These are phyloP conservation scores for Dynastes maya DNA, from an alignment of 2,888 invertebrate genomes.

Conservation along the genomic window DNA sequence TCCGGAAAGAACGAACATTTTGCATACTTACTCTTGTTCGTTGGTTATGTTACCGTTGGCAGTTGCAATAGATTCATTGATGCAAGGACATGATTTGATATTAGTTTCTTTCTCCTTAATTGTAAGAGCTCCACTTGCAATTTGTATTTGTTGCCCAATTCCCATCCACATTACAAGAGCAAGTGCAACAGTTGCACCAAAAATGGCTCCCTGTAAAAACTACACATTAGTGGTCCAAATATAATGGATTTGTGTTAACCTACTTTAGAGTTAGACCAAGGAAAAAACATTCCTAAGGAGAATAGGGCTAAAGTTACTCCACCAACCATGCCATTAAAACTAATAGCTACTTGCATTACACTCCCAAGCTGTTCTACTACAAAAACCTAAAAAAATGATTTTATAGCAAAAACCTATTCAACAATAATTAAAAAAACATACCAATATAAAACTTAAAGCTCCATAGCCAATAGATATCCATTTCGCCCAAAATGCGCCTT, in stretches of 20 bases:
- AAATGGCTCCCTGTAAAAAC: constrained; percentile 76
- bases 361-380: constrained; percentile 90
- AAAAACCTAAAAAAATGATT: constrained; percentile 75
- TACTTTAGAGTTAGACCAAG: constrained; percentile 88
- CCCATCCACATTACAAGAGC: constrained; percentile 78
- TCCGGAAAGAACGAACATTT: not conserved
- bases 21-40: constrained; percentile 36
- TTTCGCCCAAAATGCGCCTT: constrained; percentile 83
- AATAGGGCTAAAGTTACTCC: constrained; percentile 92
- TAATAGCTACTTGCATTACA: constrained; percentile 90
- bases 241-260: constrained; percentile 48
- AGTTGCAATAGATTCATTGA: constrained; percentile 51
- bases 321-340: constrained; percentile 91
- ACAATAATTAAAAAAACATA: constrained; percentile 61
- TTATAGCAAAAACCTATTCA: not conserved
- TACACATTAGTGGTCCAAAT: constrained; percentile 2
- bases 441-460: constrained; percentile 76
- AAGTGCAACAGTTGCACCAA: constrained; percentile 77
- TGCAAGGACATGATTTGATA: constrained; percentile 71
- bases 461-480: constrained; percentile 82
- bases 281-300: constrained; percentile 90
- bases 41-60: constrained; percentile 3
- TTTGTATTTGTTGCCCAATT: constrained; percentile 78
- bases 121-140: constrained; percentile 69
- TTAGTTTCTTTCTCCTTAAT: constrained; percentile 71